A percentile compares a stretch with the other conserved stretches of the same genome.
phyloP scores from a whole-genome alignment of 1,140 invertebrate genomes.

The Neoseiulus cucumeris region DNA sequence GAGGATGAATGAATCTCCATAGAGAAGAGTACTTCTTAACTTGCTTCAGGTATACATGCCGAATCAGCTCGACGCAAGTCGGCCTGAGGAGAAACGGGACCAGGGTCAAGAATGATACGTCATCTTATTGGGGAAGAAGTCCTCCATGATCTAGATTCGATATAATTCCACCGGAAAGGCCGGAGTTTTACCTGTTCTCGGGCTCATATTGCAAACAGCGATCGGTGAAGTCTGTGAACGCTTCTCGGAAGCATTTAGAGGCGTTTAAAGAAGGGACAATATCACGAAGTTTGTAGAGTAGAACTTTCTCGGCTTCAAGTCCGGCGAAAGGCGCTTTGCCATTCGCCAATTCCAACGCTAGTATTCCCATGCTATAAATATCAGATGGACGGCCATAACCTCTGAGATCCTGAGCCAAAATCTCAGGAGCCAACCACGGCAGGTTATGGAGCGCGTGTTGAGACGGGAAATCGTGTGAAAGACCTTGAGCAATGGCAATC shows the following conservation, averaged over 20 bases:
- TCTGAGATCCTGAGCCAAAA: not conserved
- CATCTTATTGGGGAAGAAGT: no score
- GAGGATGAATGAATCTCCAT: slow-evolving; percentile 1
- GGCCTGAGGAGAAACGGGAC: not conserved
- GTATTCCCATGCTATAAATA: not conserved
- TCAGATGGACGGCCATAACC: not conserved
- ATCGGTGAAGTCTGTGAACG: slow-evolving; percentile 3
- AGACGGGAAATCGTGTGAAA: slow-evolving; percentile 4
- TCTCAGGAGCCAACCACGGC: not conserved
- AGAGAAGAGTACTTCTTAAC: slow-evolving; percentile 2
- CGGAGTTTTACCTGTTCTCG: not conserved
- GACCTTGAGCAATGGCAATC: not conserved
- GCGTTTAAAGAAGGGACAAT: not conserved
- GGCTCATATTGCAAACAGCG: not conserved
- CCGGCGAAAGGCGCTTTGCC: not conserved
- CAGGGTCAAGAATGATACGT: no score
- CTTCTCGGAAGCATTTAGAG: not conserved
- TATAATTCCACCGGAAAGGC: not conserved
- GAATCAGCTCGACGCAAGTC: not conserved
- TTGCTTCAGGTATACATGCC: not conserved
- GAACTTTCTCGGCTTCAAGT: not conserved
- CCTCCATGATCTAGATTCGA: no score
- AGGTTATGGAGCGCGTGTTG: slow-evolving; percentile 4
- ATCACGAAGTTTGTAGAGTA: slow-evolving; percentile 3
- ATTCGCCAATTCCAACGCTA: slow-evolving; percentile 6